phyloP scores from a whole-genome alignment of 30 jellyfish, hydroid and myxozoan species.

The Pseudorhiza aurosa region DNA sequence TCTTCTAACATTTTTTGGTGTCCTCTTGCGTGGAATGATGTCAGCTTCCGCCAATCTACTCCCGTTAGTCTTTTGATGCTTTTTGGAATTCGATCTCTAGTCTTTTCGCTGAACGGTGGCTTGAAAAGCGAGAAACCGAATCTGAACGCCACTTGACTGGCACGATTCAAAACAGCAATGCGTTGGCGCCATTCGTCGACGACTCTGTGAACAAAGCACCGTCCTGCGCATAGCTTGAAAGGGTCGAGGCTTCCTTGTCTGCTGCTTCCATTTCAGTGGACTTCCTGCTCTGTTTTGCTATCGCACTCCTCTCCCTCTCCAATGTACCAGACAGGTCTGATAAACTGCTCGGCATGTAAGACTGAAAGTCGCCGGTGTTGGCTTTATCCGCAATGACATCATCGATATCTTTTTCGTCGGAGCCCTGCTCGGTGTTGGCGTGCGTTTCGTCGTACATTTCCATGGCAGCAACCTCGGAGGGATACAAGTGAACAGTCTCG shows the following conservation, averaged over 20 bases:
- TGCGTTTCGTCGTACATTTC: slow-evolving; percentile 48
- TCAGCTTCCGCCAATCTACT: too few relatives aligned
- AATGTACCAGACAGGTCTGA: slow-evolving; percentile 18
- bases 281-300: background rate
- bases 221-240: too few relatives aligned
- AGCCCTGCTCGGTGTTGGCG: background rate
- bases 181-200: slow-evolving; percentile 13
- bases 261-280: background rate
- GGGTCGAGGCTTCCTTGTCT: background rate
- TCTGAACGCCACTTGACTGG: too few relatives aligned
- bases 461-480: slow-evolving; percentile 60
- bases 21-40: too few relatives aligned
- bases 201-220: slow-evolving; percentile 45
- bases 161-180: slow-evolving; percentile 37
- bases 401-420: slow-evolving; percentile 3
- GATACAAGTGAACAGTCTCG: slow-evolving; percentile 55
- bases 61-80: too few relatives aligned
- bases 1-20: too few relatives aligned
- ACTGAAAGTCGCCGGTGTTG: slow-evolving; percentile 11
- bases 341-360: slow-evolving; percentile 40
- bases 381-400: background rate
- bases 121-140: too few relatives aligned
- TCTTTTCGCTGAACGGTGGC: too few relatives aligned
- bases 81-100: too few relatives aligned
- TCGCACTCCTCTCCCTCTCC: slow-evolving; percentile 37